phyloP scores from a whole-genome alignment of 2,113 vertebrate genomes.

The Artemisiospiza belli region DNA sequence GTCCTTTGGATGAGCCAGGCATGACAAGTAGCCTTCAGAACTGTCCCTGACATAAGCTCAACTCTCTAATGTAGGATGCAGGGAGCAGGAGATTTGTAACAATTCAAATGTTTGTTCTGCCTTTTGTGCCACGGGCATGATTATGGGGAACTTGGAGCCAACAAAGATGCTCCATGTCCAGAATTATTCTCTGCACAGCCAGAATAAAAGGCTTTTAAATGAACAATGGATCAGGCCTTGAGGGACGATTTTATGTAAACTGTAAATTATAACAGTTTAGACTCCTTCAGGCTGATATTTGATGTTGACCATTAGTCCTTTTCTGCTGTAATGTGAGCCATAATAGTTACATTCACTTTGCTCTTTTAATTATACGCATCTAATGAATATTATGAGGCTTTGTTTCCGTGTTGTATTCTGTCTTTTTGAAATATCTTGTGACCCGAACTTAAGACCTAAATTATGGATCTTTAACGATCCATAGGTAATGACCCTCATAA shows the following conservation, averaged over 20 bases:
- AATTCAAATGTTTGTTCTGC: not conserved
- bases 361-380: slow-evolving; percentile 31
- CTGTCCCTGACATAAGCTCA: not conserved
- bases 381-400: slow-evolving; percentile 4
- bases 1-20: not conserved
- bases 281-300: not conserved
- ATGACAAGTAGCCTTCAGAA: not conserved
- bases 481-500: slow-evolving; percentile 24
- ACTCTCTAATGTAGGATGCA: not conserved
- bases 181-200: not conserved
- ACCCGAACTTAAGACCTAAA: not conserved
- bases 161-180: not conserved
- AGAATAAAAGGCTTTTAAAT: not conserved
- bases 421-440: not conserved
- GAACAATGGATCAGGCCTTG: not conserved
- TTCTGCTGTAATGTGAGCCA: not conserved
- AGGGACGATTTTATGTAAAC: not conserved
- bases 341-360: slow-evolving; percentile 34
- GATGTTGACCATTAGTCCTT: not conserved
- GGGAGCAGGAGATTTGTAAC: not conserved
- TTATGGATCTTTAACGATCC: slow-evolving; percentile 22
- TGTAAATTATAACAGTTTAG: slow-evolving; percentile 26
- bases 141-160: not conserved
- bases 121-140: not conserved
- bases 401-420: not conserved